These are phyloP conservation scores for Lanistes nyassanus DNA, from an alignment of 1,140 invertebrate genomes.

Conservation along the genomic window DNA sequence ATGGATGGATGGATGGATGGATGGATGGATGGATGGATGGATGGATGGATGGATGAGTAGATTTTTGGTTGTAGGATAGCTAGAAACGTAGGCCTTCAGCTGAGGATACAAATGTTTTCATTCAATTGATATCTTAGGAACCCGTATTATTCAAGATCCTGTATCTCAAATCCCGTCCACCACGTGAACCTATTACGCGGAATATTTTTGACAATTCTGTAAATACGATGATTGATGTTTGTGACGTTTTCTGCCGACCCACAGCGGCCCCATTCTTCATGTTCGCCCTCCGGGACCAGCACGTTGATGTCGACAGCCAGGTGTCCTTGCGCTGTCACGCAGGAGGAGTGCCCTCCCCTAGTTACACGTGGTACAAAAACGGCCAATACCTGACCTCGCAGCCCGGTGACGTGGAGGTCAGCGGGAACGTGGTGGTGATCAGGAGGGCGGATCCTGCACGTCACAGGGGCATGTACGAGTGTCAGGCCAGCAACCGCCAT, in stretches of 20 bases:
- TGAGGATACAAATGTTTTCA: no score
- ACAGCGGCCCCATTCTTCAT: slow-evolving; percentile 90
- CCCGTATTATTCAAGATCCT: no score
- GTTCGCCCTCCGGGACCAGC: slow-evolving; percentile 87
- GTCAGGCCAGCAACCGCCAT: slow-evolving; percentile 87
- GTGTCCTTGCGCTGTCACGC: slow-evolving; percentile 95
- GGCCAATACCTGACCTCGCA: slow-evolving; percentile 69
- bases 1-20: no score
- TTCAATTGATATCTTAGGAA: no score
- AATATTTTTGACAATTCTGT: no score
- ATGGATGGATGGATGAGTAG: no score
- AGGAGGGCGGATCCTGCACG: slow-evolving; percentile 34
- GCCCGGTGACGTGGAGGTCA: slow-evolving; percentile 67
- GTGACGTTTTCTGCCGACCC: slow-evolving; percentile 47
- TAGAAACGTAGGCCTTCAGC: no score
- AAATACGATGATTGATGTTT: no score
- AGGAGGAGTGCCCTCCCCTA: slow-evolving; percentile 93
- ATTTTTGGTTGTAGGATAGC: no score
- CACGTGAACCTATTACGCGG: no score
- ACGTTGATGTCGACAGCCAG: slow-evolving; percentile 83
- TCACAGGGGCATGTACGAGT: slow-evolving; percentile 97
- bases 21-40: no score
- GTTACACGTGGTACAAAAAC: slow-evolving; percentile 89
- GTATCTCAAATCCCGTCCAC: no score
- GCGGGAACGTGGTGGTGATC: slow-evolving; percentile 42